Base-by-base conservation (phyloP, 23 tunicate species). In the Styela plicata region DNA sequence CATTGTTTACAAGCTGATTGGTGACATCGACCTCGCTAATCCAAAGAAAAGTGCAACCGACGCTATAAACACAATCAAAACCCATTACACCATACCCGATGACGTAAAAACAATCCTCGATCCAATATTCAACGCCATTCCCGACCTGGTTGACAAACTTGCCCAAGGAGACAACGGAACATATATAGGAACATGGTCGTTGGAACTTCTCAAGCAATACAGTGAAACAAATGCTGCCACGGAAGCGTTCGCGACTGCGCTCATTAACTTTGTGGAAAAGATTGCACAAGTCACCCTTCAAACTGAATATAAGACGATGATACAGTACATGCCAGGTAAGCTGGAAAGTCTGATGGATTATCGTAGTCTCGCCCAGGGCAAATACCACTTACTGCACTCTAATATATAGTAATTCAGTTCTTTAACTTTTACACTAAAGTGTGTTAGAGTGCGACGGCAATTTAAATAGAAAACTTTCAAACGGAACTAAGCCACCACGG, bases 171-270 rank as follows among this genome's bases (percentile, higher is more conserved):
- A n/a, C n/a, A 76, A 76, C n/a, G 31, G 28, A 5, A 44, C 25
- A 69, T 76, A 76, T 1, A 31, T 30, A 0, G 66, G 66, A 24
- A 76, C 27, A 0, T 76, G 81, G 81, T 52, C 66, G 25, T 31
- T 76, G 22, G 81, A 76, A 0, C 37, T 76, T 22, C 66, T 76
- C 26, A 76, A 53, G 31, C 29, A 53, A 0, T 76, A 33, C 3
- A 76, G 81, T 31, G 81, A 76, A 29, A 44, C 36, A 22, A 44
- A 76, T 29, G 81, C 77, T 29, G 32, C 77, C 5, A 71, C 77
- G 3, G 24, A 71, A 71, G 77, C 77, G 7, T 71, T 71, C 35
- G 34, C 77, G 16, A 71, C 37, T 31, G 77, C 77, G 16, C 17
- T 71, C 7, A 32, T 22, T 7, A 71, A 5, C 37, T 71, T 26